Conservation (phyloP, 2,888 invertebrate genomes). For the Dugesia japonica region DNA sequence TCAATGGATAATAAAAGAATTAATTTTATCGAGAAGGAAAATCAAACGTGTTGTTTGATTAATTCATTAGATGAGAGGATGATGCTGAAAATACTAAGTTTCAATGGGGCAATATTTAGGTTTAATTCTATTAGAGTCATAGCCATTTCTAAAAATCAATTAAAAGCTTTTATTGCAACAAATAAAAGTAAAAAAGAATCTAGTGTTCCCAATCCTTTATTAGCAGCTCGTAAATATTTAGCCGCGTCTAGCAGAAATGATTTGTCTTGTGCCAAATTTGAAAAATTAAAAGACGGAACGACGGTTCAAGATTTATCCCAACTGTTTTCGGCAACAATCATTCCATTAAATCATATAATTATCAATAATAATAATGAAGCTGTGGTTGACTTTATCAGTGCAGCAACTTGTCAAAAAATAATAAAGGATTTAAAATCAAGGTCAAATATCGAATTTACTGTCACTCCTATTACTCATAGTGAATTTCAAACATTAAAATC, state of each 20-base stretch:
- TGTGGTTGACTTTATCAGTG: not conserved
- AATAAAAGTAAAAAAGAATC: not conserved
- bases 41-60: not conserved
- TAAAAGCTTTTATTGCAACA: not conserved
- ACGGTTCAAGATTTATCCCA: not conserved
- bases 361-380: not conserved
- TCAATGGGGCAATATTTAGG: not conserved
- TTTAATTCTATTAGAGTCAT: slow-evolving; percentile 11
- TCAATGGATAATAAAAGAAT: slow-evolving; percentile 9
- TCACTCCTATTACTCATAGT: not conserved
- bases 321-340: not conserved
- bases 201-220: not conserved
- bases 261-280: not conserved
- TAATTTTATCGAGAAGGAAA: not conserved
- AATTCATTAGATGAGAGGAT: not conserved
- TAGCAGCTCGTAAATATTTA: not conserved
- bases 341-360: not conserved
- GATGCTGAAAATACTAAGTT: slow-evolving; percentile 3
- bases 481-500: not conserved
- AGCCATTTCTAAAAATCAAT: not conserved
- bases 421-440: not conserved
- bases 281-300: not conserved
- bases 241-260: not conserved
- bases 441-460: not conserved
- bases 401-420: not conserved